phyloP scores from a whole-genome alignment of 2,797 vertebrate genomes.

The Sebastes flavidus region DNA sequence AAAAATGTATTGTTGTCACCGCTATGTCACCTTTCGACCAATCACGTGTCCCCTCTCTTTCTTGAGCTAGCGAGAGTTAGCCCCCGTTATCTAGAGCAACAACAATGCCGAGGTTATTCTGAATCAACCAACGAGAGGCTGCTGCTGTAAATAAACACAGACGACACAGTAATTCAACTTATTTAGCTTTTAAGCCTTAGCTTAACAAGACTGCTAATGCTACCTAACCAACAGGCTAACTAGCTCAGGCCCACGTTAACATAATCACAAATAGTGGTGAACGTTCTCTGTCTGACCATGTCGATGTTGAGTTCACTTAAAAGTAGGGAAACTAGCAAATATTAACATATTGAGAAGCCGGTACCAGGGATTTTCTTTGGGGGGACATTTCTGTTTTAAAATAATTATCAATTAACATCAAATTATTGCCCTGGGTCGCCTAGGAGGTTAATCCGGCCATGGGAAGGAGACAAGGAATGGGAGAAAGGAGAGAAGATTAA shows the following conservation, averaged over 20 bases:
- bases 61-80: too few relatives aligned
- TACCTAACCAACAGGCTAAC: not conserved
- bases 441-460: not conserved
- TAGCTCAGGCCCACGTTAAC: not conserved
- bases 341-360: not conserved
- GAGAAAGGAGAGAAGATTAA: not conserved
- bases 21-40: not conserved
- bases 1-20: too few relatives aligned
- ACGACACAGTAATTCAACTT: not conserved
- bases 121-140: not conserved
- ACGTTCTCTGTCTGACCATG: not conserved
- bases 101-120: not conserved
- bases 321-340: not conserved
- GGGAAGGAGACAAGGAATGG: not conserved
- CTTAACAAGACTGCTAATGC: not conserved
- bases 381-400: too few relatives aligned
- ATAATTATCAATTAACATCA: not conserved
- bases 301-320: not conserved
- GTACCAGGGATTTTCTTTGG: too few relatives aligned
- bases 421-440: too few relatives aligned
- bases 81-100: too few relatives aligned
- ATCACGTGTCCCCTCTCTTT: not conserved
- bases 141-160: accelerated
- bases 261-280: not conserved
- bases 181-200: not conserved